phyloP scores from a whole-genome alignment of 2,797 vertebrate species.

The Antrozous pallidus region DNA sequence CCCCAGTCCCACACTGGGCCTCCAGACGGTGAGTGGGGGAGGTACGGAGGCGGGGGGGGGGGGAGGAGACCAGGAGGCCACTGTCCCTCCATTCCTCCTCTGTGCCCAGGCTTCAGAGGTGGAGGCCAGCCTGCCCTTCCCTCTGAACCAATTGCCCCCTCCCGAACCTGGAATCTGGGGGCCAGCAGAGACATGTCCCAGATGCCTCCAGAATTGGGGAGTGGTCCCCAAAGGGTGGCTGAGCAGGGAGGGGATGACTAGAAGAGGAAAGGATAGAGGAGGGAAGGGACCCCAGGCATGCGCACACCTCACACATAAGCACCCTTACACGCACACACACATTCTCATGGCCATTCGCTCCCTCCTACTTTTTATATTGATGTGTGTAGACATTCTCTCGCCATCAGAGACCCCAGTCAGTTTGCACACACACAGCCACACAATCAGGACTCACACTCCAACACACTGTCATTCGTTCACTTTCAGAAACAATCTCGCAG shows the following conservation, averaged over 20 bases:
- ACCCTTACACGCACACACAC: too few species aligned
- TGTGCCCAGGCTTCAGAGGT: background rate
- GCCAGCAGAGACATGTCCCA: background rate
- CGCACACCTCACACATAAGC: rapidly evolving
- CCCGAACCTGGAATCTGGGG: background rate
- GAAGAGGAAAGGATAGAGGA: background rate
- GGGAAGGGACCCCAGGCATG: rapidly evolving
- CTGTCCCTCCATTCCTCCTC: background rate
- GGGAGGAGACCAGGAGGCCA: too few species aligned
- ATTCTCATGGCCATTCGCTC: background rate
- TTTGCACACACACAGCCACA: background rate
- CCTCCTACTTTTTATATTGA: rapidly evolving
- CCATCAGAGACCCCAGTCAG: background rate
- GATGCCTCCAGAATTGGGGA: background rate
- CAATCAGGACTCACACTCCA: background rate
- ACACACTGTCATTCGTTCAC: background rate
- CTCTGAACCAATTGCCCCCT: background rate
- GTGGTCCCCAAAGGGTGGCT: background rate
- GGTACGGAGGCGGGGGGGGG: too few species aligned
- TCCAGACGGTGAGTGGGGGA: rapidly evolving
- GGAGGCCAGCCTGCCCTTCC: background rate
- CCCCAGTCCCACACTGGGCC: background rate
- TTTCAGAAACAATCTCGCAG: background rate
- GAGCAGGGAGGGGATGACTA: background rate
- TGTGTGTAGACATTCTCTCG: rapidly evolving